These are phyloP conservation scores for Pteropus alecto DNA, from an alignment of 2,113 vertebrate genomes.

Conservation along the genomic window DNA sequence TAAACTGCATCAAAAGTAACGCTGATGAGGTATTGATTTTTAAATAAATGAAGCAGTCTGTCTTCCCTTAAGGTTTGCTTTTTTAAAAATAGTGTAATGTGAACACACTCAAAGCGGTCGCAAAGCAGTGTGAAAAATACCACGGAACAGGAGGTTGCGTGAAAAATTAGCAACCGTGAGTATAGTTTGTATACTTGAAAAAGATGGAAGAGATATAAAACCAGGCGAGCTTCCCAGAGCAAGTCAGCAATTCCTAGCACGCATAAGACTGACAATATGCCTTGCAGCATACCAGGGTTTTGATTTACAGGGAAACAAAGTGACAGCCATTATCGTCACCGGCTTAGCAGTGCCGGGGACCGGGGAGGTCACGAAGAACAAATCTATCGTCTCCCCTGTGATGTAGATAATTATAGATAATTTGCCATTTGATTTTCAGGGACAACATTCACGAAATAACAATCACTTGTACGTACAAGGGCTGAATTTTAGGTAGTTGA, in stretches of 20 bases:
- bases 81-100: fast-evolving
- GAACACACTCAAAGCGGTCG: not conserved
- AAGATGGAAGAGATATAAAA: not conserved
- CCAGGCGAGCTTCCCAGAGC: not conserved
- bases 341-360: fast-evolving
- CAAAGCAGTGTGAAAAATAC: fast-evolving
- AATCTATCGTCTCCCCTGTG: not conserved
- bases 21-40: not conserved
- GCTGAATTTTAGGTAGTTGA: not conserved
- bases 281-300: too few relatives aligned
- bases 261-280: fast-evolving
- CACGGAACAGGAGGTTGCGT: fast-evolving
- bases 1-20: not conserved
- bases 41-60: not conserved
- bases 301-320: not conserved
- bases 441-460: too few relatives aligned
- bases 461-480: fast-evolving
- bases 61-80: not conserved
- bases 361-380: fast-evolving
- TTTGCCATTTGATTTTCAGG: not conserved
- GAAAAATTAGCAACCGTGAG: fast-evolving
- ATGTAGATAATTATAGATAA: not conserved
- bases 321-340: fast-evolving
- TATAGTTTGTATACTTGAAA: not conserved
- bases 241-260: fast-evolving